Evolutionary conservation across 2,113 vertebrate genomes (phyloP), one percentile per base, ranked within the genome.

Genomic region (Melanostigma gelatinosum): DNA sequence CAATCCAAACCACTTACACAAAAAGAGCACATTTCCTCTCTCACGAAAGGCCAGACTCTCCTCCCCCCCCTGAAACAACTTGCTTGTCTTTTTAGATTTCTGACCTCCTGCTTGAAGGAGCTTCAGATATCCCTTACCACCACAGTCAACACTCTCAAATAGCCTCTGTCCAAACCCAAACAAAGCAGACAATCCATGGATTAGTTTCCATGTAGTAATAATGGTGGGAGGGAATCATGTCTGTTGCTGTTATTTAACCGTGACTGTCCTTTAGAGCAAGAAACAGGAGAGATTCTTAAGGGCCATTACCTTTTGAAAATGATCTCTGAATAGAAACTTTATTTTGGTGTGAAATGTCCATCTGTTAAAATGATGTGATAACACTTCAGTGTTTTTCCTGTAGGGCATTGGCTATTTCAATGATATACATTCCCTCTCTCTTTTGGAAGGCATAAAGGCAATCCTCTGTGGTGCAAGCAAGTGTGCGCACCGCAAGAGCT

Each of bases 1-100:
- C 95, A 95, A 95, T 96, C 96, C 95, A 95, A 96, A 96, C 94
- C 96, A 94, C 96, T 92, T 87, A 87, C 86, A 91, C 90, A 92
- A 82, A 92, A 93, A 93, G 88, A 89, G 66, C 90, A 89, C 85
- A 88, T 90, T 93, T 93, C 89, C 90, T 92, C 85, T 91, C 91
- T 91, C 85, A 89, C 83, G 64, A 86, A 89, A 86, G 79, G 85
- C 84, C 89, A 90, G 72, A 85, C 83, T 68, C 38, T 50, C 72
- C 82, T 65, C 67, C 48, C 34, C 34, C 34, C 4, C 34, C 5
- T 57, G 20, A 50, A 69, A 61, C 75, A 84, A 84, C 63, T 54
- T 80, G 79, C 80, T 89, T 55, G 83, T 87, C 89, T 77, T 91
- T 89, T 86, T 84, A 66, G 79, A 85, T 91, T 90, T 91, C 78